Evolutionary conservation across 2,797 vertebrate species (phyloP), one percentile per base, ranked within the genome.

Genomic region (Acanthis flammea): DNA sequence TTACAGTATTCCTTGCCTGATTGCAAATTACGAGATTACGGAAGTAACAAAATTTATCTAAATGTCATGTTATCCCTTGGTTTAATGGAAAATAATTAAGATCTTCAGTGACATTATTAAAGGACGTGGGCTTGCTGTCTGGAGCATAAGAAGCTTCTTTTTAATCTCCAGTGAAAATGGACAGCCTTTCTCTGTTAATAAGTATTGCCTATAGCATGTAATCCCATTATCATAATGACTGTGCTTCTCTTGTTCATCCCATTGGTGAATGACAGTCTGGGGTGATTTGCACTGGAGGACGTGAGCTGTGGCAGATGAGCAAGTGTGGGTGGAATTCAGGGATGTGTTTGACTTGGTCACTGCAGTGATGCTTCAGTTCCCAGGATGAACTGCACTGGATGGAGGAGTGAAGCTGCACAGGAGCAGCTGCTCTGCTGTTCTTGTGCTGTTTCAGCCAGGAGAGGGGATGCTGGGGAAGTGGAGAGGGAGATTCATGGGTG

Each of bases 1-100:
- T 75, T 86, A 25, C 67, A 80, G 47, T 81, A 81, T 66, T 86
- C 73, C 44, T 75, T 35, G 28, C 66, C 53, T 80, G 79, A 72
- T 82, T 90, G 67, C 71, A 85, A 84, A 63, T 88, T 85, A 67
- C 2, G 1, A 90, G 60, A 76, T 94, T 81, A 76, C 51, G 10
- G 11, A 86, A 70, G 60, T 91, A 90, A 79, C 71, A 67, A 80
- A 88, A 85, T 80, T 66, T 57, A 86, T 63, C 71, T 71, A 79
- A 92, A 94, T 92, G 86, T 90, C 86, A 82, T 66, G 62, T 90
- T 94, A 93, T 91, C 55, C 74, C 33, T 76, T 79, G 37, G 44
- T 60, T 92, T 93, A 86, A 86, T 79, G 63, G 57, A 54, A 96
- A 88, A 92, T 79, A 94, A 77, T 76, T 89, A 76, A 90, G 67